Evolutionary conservation across 2,888 invertebrate species (phyloP).

Genomic region (Ischnura elegans): DNA sequence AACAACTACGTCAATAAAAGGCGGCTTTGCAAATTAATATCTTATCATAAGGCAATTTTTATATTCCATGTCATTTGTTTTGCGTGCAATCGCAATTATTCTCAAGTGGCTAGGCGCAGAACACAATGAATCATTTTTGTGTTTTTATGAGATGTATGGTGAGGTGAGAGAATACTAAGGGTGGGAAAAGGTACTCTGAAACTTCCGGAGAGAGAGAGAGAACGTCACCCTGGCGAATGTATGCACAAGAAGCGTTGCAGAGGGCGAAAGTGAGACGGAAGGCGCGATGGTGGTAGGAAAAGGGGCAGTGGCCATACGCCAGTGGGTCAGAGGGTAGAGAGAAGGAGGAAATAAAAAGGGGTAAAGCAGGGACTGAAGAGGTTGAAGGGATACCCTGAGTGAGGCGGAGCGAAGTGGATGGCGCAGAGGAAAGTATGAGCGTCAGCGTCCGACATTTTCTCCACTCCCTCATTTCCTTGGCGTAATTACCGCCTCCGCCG

Average conservation of each 20-base stretch:
- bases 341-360: background rate
- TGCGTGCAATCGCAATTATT: too few relatives aligned
- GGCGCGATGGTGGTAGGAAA: background rate
- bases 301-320: background rate
- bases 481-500: slow-evolving; percentile 51
- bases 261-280: background rate
- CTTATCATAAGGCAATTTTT: too few relatives aligned
- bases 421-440: background rate
- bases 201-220: too few relatives aligned
- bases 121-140: too few relatives aligned
- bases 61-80: too few relatives aligned
- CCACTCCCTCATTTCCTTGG: slow-evolving; percentile 40
- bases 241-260: background rate
- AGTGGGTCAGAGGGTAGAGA: background rate
- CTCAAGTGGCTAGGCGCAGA: too few relatives aligned
- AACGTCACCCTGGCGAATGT: background rate
- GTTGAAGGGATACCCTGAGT: background rate
- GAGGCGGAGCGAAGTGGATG: background rate
- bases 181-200: too few relatives aligned
- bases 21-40: too few relatives aligned
- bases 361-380: too few relatives aligned
- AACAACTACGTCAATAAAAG: too few relatives aligned
- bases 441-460: background rate
- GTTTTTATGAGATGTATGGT: too few relatives aligned
- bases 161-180: too few relatives aligned